These are phyloP conservation scores for Pollachius pollachius DNA, from an alignment of 2,113 vertebrate genomes.

Conservation along the genomic window DNA sequence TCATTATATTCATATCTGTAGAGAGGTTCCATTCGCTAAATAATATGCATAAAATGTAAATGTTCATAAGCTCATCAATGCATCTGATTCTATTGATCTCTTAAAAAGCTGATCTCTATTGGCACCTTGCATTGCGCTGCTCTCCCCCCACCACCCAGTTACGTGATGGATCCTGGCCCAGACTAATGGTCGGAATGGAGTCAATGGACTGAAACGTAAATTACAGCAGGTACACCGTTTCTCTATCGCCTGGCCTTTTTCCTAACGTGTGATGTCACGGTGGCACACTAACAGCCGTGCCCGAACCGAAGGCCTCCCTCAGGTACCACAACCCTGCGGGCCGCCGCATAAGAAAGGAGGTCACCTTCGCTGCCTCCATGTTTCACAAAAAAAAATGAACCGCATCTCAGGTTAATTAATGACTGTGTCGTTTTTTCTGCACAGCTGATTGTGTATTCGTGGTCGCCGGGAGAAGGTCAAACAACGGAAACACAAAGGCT, in stretches of 20 bases:
- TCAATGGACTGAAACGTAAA: constrained; percentile 49
- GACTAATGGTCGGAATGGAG: constrained; percentile 47
- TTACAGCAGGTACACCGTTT: constrained; percentile 26
- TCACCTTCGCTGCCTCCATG: constrained; percentile 31
- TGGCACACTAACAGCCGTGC: constrained; percentile 34
- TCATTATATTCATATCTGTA: no score
- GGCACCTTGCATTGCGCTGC: constrained; percentile 9
- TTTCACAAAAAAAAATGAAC: constrained; percentile 36
- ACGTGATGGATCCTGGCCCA: constrained; percentile 45
- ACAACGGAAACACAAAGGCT: constrained; percentile 7
- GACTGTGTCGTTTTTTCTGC: background rate
- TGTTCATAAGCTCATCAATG: background rate
- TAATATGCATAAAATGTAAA: no score
- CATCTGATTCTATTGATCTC: constrained; percentile 21
- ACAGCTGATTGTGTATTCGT: constrained; percentile 20
- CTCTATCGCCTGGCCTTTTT: constrained; percentile 10
- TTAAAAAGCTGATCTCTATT: constrained; percentile 20
- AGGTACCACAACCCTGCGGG: constrained; percentile 2
- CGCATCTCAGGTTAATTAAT: constrained; percentile 28
- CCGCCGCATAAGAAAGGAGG: constrained; percentile 38
- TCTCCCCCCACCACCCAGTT: constrained; percentile 21
- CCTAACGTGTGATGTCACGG: constrained; percentile 56
- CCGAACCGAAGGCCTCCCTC: constrained; percentile 11
- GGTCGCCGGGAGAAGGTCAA: background rate
- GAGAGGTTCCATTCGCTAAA: no score